Evolutionary conservation across 2,888 invertebrate species (phyloP).

Genomic region (Synergus itoensis): DNA sequence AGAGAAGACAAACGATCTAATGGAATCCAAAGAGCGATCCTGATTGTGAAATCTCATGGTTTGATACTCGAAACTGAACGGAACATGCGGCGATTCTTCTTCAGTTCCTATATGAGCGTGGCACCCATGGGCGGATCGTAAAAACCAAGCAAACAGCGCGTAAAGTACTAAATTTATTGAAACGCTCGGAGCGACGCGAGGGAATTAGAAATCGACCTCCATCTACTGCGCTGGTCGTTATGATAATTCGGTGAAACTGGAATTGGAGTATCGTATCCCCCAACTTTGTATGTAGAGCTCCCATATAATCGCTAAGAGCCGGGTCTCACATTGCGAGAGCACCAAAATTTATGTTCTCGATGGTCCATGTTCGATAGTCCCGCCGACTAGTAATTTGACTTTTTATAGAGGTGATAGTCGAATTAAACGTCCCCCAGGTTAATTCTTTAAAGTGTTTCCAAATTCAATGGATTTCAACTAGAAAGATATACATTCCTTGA

Average conservation of each 20-base stretch:
- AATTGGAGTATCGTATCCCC: conserved; percentile 40
- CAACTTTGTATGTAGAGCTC: conserved; percentile 40
- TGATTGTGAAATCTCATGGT: conserved; percentile 39
- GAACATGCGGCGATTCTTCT: conserved; percentile 30
- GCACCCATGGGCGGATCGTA: conserved; percentile 41
- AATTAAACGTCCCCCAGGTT: conserved; percentile 21
- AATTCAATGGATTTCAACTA: conserved; percentile 29
- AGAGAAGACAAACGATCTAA: conserved; percentile 38
- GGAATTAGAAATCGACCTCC: conserved; percentile 42
- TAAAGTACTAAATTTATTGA: conserved; percentile 42
- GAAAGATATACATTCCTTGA: conserved; percentile 29
- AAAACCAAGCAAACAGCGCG: conserved; percentile 32
- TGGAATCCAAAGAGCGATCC: conserved; percentile 36
- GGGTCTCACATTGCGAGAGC: conserved; percentile 33
- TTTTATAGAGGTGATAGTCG: conserved; percentile 36
- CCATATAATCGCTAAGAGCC: conserved; percentile 32
- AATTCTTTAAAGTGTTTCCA: conserved; percentile 12
- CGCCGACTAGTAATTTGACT: conserved; percentile 40
- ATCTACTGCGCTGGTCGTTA: conserved; percentile 39
- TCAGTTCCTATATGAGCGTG: conserved; percentile 38
- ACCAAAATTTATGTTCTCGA: conserved; percentile 37
- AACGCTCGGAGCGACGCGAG: conserved; percentile 40
- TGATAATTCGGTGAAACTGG: conserved; percentile 41
- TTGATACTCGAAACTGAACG: conserved; percentile 19
- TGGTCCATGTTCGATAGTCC: conserved; percentile 24